phyloP scores from a whole-genome alignment of 2,113 vertebrate species.

The Turnix velox region DNA sequence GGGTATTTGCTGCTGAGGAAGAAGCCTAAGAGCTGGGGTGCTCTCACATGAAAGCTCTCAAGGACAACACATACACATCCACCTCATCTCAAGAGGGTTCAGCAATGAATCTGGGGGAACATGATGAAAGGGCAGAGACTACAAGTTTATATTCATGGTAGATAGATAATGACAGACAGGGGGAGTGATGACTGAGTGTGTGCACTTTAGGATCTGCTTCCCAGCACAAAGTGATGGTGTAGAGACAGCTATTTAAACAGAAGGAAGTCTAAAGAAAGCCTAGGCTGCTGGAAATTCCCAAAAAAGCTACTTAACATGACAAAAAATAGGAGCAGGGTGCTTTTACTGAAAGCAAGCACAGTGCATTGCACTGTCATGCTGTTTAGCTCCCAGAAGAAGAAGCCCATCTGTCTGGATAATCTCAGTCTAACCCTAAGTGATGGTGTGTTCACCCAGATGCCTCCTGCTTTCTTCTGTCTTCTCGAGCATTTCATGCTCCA shows the following conservation, averaged over 20 bases:
- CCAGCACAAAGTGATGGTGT: background rate
- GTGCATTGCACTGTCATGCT: background rate
- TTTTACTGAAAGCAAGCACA: background rate
- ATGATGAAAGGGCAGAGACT: background rate
- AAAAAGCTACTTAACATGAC: background rate
- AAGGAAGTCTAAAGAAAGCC: background rate
- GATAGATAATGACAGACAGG: background rate
- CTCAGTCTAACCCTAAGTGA: background rate
- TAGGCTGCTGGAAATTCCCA: background rate
- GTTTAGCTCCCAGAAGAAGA: background rate
- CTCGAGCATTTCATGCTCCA: background rate
- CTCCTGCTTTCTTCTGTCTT: background rate
- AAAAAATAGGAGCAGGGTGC: background rate
- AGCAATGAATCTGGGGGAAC: background rate
- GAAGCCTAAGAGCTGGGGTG: background rate
- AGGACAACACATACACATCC: background rate
- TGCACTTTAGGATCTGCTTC: background rate
- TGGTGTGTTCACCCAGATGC: background rate
- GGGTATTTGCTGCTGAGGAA: background rate
- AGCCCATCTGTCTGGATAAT: background rate
- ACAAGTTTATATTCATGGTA: background rate
- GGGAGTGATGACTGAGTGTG: background rate
- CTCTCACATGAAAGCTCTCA: background rate
- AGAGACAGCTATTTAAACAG: background rate
- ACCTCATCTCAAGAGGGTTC: rapidly evolving